Evolutionary conservation across 2,113 vertebrate species (phyloP), one percentile per base, ranked within the genome.

Genomic region (Arothron firmamentum): DNA sequence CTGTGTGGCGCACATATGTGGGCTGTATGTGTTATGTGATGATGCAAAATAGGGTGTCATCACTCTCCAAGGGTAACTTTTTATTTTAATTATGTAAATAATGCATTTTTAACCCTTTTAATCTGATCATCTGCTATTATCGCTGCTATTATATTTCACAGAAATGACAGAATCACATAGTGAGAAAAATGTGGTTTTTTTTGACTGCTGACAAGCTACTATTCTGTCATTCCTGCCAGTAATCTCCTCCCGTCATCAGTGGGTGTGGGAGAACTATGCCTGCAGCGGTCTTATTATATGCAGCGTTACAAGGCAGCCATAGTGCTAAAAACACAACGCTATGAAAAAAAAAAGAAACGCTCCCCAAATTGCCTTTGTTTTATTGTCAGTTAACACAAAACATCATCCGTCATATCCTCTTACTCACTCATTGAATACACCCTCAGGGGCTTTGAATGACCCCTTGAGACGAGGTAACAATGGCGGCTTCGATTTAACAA

Each of bases 321-420:
- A 51, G 25, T 16, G 47, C 31, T 46, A 16, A 18, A 56, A 65
- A 70, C 52, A 55, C 50, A 67, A 58, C 52, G 61, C 31, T 60
- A 25, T 34, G 56, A 74, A 67, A 74, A 71, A 21, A 54, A 28
- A 28, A 28, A 28, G 25, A 7, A 67, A 58, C 52, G 64, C 23
- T 20, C 12, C 17, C 18, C 38, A 61, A 70, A 31, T 18, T 62
- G 5, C 45, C 45, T 59, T 63, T 49, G 18, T 69, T 84, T 64
- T 54, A 73, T 62, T 72, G 53, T 67, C 47, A 54, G 69, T 74
- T 53, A 75, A 63, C 62, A 12, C 17, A 50, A 41, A 70, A 23
- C 18, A 59, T 65, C 70, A 68, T 78, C 53, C 64, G 47, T 47
- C 50, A 52, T 69, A 74, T 79, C 69, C 76, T 78, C 31, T 75